phyloP scores from a whole-genome alignment of 2,888 invertebrate genomes.

The Xanthorhoe spadicearia region DNA sequence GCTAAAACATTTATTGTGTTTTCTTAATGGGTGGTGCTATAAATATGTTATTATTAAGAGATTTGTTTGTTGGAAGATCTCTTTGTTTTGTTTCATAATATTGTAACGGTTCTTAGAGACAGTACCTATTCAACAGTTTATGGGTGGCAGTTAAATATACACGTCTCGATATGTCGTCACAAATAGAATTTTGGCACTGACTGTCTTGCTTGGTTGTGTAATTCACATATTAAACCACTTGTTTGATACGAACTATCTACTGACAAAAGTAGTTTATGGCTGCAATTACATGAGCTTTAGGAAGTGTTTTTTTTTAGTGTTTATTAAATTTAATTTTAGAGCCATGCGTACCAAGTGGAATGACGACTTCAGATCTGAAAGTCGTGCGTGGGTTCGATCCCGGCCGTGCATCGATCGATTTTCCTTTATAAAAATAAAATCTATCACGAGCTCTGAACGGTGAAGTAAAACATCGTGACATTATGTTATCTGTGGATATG shows the following conservation, averaged over 20 bases:
- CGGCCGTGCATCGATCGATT: too few species aligned
- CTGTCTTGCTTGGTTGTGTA: slow-evolving; percentile 82
- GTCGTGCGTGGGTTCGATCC: too few species aligned
- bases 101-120: slow-evolving; percentile 65
- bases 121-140: slow-evolving; percentile 80
- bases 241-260: slow-evolving; percentile 74
- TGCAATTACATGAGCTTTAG: slow-evolving; percentile 30
- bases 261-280: slow-evolving; percentile 55
- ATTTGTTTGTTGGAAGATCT: slow-evolving; percentile 38
- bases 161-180: slow-evolving; percentile 82
- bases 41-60: slow-evolving; percentile 25
- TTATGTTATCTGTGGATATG: too few species aligned
- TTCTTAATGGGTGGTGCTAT: slow-evolving; percentile 18
- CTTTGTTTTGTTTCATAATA: slow-evolving; percentile 54
- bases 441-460: too few species aligned
- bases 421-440: too few species aligned
- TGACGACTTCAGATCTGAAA: too few species aligned
- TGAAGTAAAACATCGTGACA: too few species aligned
- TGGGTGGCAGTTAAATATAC: slow-evolving; percentile 84
- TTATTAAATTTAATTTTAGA: neutral
- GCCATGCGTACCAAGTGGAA: too few species aligned
- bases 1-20: slow-evolving; percentile 23
- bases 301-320: slow-evolving; percentile 34
- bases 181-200: slow-evolving; percentile 85
- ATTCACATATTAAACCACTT: slow-evolving; percentile 80